Base-by-base conservation (phyloP, 1,140 invertebrate species). In the Drosophila jambulina region DNA sequence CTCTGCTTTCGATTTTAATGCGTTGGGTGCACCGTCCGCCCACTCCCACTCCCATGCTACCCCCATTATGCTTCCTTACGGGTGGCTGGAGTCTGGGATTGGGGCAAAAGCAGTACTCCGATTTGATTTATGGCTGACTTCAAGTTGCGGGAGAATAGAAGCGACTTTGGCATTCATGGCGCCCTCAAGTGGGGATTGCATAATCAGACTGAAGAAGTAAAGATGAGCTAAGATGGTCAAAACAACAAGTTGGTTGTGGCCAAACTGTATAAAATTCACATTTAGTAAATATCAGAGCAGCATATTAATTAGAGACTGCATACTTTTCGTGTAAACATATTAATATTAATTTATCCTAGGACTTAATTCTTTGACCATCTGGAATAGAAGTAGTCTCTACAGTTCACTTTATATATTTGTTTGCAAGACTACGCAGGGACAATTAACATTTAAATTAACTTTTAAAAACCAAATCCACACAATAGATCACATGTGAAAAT, bases 61-160 rank as follows among this genome's bases (percentile, higher is more conserved):
- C 51, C 56, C 49, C 60, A 65, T 82, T 59, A 48, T 48, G 49
- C 46, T 76, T n/a, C 60, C 64, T 45, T 65, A 48, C 69, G 65
- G 56, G 65, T 81, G 57, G 58, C 67, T 77, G 79, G 9, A 59
- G 38, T 29, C 32, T 4, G 34, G 38, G 75, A 69, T 77, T 68
- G 64, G 53, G 80, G 61, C 59, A 27, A 68, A 64, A 38, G 21
- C 53, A 49, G 36, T 75, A 64, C 63, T 80, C 78, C 80, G 60
- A 75, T 84, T 88, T 88, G 84, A 88, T 88, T 88, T 90, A 88
- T 90, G 80, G 69, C 65, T 46, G 85, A 78, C 84, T 87, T 81
- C 65, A 69, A 88, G 80, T 71, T 84, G 80, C 76, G 56, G 49
- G 42, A 70, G 43, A 59, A 70, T 46, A 62, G 40, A 45, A 69